Conservation (phyloP, 2,797 vertebrate species). For the Acipenser oxyrinchus region DNA sequence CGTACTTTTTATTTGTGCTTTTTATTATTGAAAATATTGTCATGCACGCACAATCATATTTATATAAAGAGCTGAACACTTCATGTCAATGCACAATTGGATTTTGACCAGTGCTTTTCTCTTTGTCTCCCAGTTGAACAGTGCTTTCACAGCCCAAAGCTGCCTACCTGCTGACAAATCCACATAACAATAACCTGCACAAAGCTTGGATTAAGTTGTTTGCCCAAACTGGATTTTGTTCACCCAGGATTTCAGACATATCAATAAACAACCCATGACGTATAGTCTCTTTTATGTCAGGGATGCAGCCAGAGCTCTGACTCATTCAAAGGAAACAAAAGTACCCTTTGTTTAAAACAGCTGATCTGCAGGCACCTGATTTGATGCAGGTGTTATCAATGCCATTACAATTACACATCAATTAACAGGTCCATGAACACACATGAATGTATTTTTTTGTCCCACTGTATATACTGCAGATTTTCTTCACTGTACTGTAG, state of each 20-base stretch:
- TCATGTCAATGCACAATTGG: no score
- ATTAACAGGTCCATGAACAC: no score
- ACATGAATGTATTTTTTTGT: no score
- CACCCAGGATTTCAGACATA: slow-evolving; percentile 44
- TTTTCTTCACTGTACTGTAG: no score
- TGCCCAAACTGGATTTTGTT: slow-evolving; percentile 36
- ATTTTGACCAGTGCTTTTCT: no score
- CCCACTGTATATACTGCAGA: no score
- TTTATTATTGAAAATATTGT: no score
- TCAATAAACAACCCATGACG: slow-evolving; percentile 48
- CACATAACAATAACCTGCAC: slow-evolving; percentile 57
- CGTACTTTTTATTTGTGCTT: no score
- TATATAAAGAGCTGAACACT: no score
- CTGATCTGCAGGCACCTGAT: neutral
- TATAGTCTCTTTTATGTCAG: slow-evolving; percentile 58
- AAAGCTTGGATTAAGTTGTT: slow-evolving; percentile 56
- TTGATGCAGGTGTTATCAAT: neutral
- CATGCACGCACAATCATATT: no score
- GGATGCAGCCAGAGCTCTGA: slow-evolving; percentile 37
- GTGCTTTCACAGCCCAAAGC: neutral
- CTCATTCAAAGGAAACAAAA: neutral
- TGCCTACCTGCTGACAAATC: slow-evolving; percentile 53
- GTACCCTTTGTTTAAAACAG: neutral
- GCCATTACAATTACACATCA: neutral
- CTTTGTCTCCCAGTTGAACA: neutral